Evolutionary conservation across 2,888 invertebrate species (phyloP).

Genomic region (Cordilura impudica): DNA sequence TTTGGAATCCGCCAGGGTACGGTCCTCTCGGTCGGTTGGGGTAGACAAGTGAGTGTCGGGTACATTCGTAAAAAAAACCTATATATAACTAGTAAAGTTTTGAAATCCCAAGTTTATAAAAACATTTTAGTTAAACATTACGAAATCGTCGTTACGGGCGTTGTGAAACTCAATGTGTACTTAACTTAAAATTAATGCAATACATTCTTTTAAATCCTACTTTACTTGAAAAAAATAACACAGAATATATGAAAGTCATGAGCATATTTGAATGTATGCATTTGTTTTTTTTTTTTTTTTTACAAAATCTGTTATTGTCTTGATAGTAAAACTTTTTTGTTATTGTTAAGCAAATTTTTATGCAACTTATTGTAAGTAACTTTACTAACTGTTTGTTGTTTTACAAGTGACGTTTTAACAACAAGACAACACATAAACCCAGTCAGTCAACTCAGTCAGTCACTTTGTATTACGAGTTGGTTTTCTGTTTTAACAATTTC

Average conservation of each 20-base stretch:
- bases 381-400: slow-evolving; percentile 46
- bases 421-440: slow-evolving; percentile 10
- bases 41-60: no score
- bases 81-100: no score
- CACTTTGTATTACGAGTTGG: slow-evolving; percentile 4
- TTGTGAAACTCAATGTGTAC: no score
- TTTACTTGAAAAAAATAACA: background rate
- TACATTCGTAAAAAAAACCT: no score
- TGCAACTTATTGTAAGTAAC: slow-evolving; percentile 48
- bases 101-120: no score
- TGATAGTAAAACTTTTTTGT: slow-evolving; percentile 20
- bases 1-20: no score
- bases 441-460: slow-evolving; percentile 41
- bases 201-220: background rate
- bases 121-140: no score
- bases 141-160: no score
- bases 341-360: slow-evolving; percentile 45
- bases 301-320: slow-evolving; percentile 25
- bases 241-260: slow-evolving; percentile 33
- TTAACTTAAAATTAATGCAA: no score
- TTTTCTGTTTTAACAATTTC: background rate
- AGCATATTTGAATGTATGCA: slow-evolving; percentile 7
- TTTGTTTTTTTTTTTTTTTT: slow-evolving; percentile 3
- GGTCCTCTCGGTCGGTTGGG: no score
- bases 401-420: slow-evolving; percentile 45